Base-by-base conservation (phyloP, 2,113 vertebrate genomes). In the Lasiurus cinereus region DNA sequence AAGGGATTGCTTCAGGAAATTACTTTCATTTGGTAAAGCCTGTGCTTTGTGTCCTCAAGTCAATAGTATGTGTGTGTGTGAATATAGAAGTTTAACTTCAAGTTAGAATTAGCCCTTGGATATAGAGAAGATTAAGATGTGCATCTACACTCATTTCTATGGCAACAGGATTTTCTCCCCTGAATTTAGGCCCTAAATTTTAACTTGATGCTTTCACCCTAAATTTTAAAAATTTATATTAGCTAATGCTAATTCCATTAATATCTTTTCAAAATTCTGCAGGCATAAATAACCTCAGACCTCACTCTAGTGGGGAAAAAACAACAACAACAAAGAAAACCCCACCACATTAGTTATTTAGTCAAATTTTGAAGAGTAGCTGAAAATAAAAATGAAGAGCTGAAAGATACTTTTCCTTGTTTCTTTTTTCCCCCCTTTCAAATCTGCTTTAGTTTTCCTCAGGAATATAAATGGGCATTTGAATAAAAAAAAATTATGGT, bases 161-260 rank as follows among this genome's bases (percentile, higher is more conserved):
- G 89, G 76, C 56, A 96, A 90, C 0, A 0, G 1, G 29, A 0
- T 46, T 11, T 70, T 13, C 66, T 67, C 33, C 15, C 22, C 4
- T 33, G 48, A 18, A 0, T 3, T 18, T 1, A 0, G 13, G 8
- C 9, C n/a, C 62, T 95, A 85, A 59, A 80, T 31, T 78, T 52
- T 0, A 93, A 48, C 33, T 80, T 80, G 13, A 73, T 78, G 64
- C 1, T 74, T 94, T 93, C 14, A 86, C 12, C 76, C 59, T 76
- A 91, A 67, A 33, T 24, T 94, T 66, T 88, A 88, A 93, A 67
- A 77, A 14, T 0, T 2, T 69, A 82, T 94, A 52, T 94, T 87
- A 33, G 19, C 74, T 94, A 74, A 78, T 21, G 46, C 5, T 43
- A 64, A 95, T 96, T 92, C 16, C 18, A 91, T 96, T 95, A 86